Evolutionary conservation across 2,113 vertebrate genomes (phyloP), one percentile per base, ranked within the genome.

Genomic region (Lycaon pictus): DNA sequence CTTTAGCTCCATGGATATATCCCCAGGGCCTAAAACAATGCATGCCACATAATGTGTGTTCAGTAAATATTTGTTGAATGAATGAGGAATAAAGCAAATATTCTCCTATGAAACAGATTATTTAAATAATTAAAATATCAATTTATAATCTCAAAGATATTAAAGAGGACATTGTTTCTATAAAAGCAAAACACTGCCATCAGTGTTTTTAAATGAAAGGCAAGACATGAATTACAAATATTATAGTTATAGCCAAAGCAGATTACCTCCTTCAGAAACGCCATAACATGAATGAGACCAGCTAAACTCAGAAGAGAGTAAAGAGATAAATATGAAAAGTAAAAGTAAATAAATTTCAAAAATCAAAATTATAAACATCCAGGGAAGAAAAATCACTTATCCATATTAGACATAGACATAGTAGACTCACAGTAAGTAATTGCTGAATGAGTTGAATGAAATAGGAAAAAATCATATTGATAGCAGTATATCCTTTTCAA

Each of bases 121-220:
- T 43, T 43, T 92, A 76, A 88, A 77, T 79, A 89, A 89, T 25
- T 63, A 80, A 95, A 56, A 65, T 71, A 79, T 12, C 5, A 88
- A 48, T 87, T 37, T 35, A 65, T 56, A 69, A 69, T 74, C 6
- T 62, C 37, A 62, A 94, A 92, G 19, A 16, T 63, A 10, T 67
- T 80, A 72, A 67, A 79, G 11, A 72, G 13, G 4, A 29, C 29
- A 84, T 32, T 72, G 62, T 10, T 56, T 74, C 35, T 63, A 82
- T 35, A n/a, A 67, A 32, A 27, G 80, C 4, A 48, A 32, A 91
- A 55, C 3, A 58, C 58, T 60, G 29, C 53, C 79, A 48, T 25
- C 29, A 94, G n/a, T 35, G 13, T 22, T 87, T 72, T 79, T 67
- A 74, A 60, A 88, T 62, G 17, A 97, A 96, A 90, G 32, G 9